Evolutionary conservation across 37 sponge, comb jelly and placozoan genomes (phyloP).

Genomic region (Ephydatia muelleri): DNA sequence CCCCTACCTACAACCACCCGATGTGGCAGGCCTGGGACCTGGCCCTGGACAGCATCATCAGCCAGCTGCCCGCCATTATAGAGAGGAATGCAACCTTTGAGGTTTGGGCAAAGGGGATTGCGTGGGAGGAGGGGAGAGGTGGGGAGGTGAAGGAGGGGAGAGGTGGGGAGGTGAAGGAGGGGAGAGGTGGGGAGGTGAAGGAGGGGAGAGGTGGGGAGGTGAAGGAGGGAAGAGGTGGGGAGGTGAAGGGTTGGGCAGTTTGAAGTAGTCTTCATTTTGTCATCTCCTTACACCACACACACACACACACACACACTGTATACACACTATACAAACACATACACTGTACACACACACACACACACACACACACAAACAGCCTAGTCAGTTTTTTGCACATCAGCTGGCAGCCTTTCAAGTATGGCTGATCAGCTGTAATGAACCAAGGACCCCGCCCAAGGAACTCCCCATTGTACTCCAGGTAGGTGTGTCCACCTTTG

Average conservation of each 20-base stretch:
- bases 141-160: too few species aligned
- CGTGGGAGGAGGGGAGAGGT: too few species aligned
- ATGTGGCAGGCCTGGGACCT: conserved; percentile 97
- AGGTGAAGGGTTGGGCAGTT: too few species aligned
- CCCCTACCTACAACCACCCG: conserved; percentile 86
- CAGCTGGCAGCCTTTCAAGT: conserved; percentile 95
- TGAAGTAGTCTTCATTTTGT: too few species aligned
- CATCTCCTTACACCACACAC: neutral
- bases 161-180: too few species aligned
- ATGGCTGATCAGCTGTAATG: conserved; percentile 76
- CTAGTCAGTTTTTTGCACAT: conserved; percentile 90
- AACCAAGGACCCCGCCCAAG: conserved; percentile 60
- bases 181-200: too few species aligned
- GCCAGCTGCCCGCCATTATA: conserved; percentile 71
- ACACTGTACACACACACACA: conserved; percentile 19
- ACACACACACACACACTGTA: conserved; percentile 21
- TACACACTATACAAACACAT: conserved; percentile 3
- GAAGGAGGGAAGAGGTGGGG: too few species aligned
- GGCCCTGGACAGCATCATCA: conserved; percentile 86
- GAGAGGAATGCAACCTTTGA: conserved; percentile 59
- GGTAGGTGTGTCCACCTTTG: conserved; percentile 46
- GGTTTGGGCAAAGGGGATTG: conserved; percentile 21
- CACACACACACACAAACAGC: conserved; percentile 50
- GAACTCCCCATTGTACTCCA: conserved; percentile 97
- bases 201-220: too few species aligned